phyloP scores from a whole-genome alignment of 1,140 invertebrate species.

The Manduca sexta region DNA sequence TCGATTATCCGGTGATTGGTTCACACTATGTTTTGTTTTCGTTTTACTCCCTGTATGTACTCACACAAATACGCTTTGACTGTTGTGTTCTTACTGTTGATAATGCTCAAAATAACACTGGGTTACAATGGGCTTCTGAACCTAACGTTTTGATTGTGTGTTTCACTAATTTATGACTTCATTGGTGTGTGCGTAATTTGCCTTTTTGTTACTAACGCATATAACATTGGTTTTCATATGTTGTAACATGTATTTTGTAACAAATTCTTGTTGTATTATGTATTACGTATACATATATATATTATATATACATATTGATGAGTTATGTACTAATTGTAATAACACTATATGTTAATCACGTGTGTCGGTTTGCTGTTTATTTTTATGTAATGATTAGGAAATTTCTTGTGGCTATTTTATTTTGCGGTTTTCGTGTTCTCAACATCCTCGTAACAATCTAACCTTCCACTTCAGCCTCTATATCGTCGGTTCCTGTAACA shows the following conservation, averaged over 20 bases:
- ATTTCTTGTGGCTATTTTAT: slow-evolving; percentile 15
- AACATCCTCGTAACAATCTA: slow-evolving; percentile 26
- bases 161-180: slow-evolving; percentile 47
- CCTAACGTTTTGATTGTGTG: slow-evolving; percentile 38
- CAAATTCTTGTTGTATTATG: slow-evolving; percentile 1
- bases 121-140: slow-evolving; percentile 60
- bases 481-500: slow-evolving; percentile 47
- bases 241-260: slow-evolving; percentile 28
- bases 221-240: slow-evolving; percentile 16
- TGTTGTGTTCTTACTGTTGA: slow-evolving; percentile 50
- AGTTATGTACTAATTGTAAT: not conserved
- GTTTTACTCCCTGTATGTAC: slow-evolving; percentile 35
- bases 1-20: slow-evolving; percentile 64
- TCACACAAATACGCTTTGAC: slow-evolving; percentile 50
- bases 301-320: not conserved
- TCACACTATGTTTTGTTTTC: slow-evolving; percentile 54
- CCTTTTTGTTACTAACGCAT: slow-evolving; percentile 30
- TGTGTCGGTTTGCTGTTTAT: slow-evolving; percentile 25
- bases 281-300: slow-evolving; percentile 15
- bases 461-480: slow-evolving; percentile 30
- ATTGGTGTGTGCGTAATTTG: slow-evolving; percentile 71
- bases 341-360: slow-evolving; percentile 18
- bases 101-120: slow-evolving; percentile 58
- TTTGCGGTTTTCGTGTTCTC: slow-evolving; percentile 9
- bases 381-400: slow-evolving; percentile 25